Base-by-base conservation (phyloP, 2,113 vertebrate species). In the Delphinapterus leucas region DNA sequence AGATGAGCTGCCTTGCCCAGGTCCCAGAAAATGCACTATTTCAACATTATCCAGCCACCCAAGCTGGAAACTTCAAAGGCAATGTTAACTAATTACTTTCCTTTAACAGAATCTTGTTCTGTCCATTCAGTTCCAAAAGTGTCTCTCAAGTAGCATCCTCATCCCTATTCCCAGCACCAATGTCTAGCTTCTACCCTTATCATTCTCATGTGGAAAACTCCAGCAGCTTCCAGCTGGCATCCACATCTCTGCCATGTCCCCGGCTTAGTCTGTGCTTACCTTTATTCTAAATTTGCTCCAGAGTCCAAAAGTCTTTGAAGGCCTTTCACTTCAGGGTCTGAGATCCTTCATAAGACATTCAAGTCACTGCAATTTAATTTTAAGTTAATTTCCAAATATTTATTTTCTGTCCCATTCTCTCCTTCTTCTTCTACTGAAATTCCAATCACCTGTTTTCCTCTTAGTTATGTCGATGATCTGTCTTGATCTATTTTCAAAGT, bases 181-280 rank as follows among this genome's bases (percentile, higher is more conserved):
- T 0, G 8, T 61, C 12, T 8, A 8, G 23, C 12, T 31, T 12
- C 25, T 41, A n/a, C 41, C 44, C 38, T 33, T 53, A 8, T 0
- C 3, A 4, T n/a, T 36, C 41, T 61, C 38, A 1, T 0, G 15
- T 28, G 6, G 58, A 89, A 61, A 89, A 47, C 25, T 0, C 0
- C 9, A 4, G 31, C 20, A 47, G 31, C 0, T 17, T 10, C 70
- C 14, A 3, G 2, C 41, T 3, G 20, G 31, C 8, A 2, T 18
- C 58, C 41, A 4, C 0, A 6, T 2, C 15, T 5, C 17, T 23
- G 23, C 41, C 28, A 3, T 18, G 8, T 4, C 20, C 8, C 26
- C 15, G 0, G 53, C 53, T 53, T 53, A 11, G 3, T 31, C 13
- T 7, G 1, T 4, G 6, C 21, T 9, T 25, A 2, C 31, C 36